A percentile compares a stretch with the other conserved stretches of the same genome.
phyloP scores from a whole-genome alignment of 2,113 vertebrate genomes.

The Mungos mungo region DNA sequence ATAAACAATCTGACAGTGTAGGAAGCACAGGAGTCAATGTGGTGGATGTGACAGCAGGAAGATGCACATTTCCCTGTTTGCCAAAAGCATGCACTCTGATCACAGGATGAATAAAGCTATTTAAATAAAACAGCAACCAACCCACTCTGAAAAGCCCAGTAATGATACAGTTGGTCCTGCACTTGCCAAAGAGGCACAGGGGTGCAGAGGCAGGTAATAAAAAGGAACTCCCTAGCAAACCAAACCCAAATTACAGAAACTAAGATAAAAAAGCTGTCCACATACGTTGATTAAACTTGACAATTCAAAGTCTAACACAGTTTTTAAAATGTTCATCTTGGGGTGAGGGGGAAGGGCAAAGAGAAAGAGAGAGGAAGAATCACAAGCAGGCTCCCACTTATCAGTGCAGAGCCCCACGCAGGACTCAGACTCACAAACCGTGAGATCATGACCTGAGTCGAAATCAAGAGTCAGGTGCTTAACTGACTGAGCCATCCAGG shows the following conservation, averaged over 20 bases:
- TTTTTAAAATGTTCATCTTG: too few relatives aligned
- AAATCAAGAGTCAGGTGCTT: too few relatives aligned
- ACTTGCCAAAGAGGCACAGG: neutral
- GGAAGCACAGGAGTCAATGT: neutral
- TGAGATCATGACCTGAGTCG: too few relatives aligned
- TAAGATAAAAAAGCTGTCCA: neutral
- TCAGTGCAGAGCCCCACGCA: too few relatives aligned
- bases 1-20: neutral
- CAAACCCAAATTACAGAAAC: neutral
- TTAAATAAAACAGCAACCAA: neutral
- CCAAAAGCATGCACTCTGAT: neutral
- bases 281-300: neutral
- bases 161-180: neutral
- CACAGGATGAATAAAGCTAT: neutral
- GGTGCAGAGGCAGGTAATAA: neutral
- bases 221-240: neutral
- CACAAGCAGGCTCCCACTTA: too few relatives aligned
- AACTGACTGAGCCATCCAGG: too few relatives aligned
- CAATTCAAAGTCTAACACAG: neutral
- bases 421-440: too few relatives aligned
- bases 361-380: too few relatives aligned
- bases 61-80: neutral
- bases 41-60: neutral
- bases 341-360: too few relatives aligned
- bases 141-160: neutral